Evolutionary conservation across 2,888 invertebrate species (phyloP), one percentile per base, ranked within the genome.

Genomic region (Microplitis manilae): DNA sequence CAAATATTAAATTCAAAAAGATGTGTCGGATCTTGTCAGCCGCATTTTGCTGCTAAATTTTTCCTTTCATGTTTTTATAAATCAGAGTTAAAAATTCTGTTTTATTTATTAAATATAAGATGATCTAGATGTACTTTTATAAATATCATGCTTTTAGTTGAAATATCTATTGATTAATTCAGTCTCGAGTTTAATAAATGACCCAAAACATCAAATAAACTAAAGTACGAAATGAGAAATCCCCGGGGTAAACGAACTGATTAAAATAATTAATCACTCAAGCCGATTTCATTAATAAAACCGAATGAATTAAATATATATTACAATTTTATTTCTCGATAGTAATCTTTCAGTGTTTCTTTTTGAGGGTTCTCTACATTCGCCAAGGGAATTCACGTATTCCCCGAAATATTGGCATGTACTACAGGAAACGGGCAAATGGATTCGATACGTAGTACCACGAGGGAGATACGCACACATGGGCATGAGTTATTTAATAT

Each of bases 401-500:
- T 50, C 15, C 13, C 73, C 50, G 59, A 73, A 73, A 73, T 67
- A 50, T 67, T 67, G 7, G 67, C 59, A n/a, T 59, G 73, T 67
- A 72, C 20, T 62, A 60, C 41, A 20, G 40, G 41, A 72, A 62
- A 64, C 7, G 40, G 40, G 41, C 64, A 64, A 72, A 72, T 72
- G 72, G 60, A 71, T 15, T 40, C 64, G 41, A 50, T 62, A 59
- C 59, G 13, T 59, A 41, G 20, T 61, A 38, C 41, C 38, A 30
- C 41, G 67, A 30, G 67, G 73, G 65, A 41, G 41, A 30, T n/a
- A 30, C 8, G 64, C 62, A 59, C 73, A 41, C 73, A 65, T 50
- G 67, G 67, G 65, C 73, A 67, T 68, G 50, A 67, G 59, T 38
- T 73, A 73, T 67, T 73, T 41, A 73, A 73, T 50, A 41, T 73